Conservation (phyloP, 1,140 invertebrate genomes). For the Ectropis grisescens region DNA sequence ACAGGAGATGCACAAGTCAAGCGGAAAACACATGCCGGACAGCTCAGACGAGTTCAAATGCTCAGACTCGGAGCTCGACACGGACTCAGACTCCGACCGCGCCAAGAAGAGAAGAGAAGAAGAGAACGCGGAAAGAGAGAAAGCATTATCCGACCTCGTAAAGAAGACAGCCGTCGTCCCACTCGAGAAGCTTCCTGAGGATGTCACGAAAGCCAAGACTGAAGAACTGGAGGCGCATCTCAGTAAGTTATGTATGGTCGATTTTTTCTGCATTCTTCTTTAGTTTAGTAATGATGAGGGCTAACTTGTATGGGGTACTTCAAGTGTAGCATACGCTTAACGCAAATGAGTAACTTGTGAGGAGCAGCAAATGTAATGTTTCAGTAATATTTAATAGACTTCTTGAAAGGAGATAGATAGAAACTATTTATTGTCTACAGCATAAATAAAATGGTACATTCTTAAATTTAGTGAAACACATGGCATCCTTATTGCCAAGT, state of each 20-base stretch:
- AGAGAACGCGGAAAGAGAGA: constrained; percentile 11
- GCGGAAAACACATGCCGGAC: constrained; percentile 67
- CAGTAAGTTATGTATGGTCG: constrained; percentile 11
- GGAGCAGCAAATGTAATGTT: too few relatives aligned
- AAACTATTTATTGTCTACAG: too few relatives aligned
- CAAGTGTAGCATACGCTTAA: too few relatives aligned
- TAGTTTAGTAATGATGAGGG: too few relatives aligned
- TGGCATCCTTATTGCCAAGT: too few relatives aligned
- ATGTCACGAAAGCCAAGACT: constrained; percentile 40
- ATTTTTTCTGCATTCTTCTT: too few relatives aligned
- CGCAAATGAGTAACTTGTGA: too few relatives aligned
- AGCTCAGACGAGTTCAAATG: constrained; percentile 67
- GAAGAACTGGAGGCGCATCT: constrained; percentile 35
- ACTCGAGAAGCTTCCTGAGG: constrained; percentile 48
- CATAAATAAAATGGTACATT: too few relatives aligned
- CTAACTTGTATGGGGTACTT: too few relatives aligned
- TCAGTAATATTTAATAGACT: too few relatives aligned
- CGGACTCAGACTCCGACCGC: constrained; percentile 35
- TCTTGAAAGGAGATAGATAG: too few relatives aligned
- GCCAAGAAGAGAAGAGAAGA: constrained; percentile 10
- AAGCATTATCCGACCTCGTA: constrained; percentile 31
- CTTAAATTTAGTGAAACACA: too few relatives aligned
- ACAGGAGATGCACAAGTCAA: constrained; percentile 67
- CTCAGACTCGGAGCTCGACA: constrained; percentile 22
- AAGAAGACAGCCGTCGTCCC: constrained; percentile 49